Evolutionary conservation across 2,888 invertebrate species (phyloP).

Genomic region (Cephus sareptanus): DNA sequence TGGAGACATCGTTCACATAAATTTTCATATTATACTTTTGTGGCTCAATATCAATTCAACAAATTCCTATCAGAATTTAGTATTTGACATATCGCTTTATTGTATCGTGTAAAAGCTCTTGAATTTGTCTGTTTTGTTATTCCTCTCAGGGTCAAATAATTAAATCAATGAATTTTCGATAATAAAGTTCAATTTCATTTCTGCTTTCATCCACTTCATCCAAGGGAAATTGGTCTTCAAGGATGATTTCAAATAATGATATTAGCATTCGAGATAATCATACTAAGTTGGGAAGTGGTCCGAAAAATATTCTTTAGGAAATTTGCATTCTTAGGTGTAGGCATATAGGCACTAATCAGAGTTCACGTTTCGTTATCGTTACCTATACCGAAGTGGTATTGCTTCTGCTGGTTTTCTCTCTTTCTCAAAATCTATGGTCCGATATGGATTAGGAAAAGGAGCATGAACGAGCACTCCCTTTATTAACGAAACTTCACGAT

Average conservation of each 20-base stretch:
- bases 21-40: background rate
- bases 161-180: background rate
- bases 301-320: background rate
- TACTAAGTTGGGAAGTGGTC: background rate
- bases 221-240: background rate
- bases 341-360: background rate
- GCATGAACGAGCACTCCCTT: background rate
- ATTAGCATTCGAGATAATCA: background rate
- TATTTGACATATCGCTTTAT: background rate
- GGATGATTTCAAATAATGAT: background rate
- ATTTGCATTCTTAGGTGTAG: background rate
- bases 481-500: background rate
- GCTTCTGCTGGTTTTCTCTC: background rate
- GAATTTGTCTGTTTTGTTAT: background rate
- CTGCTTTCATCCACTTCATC: background rate
- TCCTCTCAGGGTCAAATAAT: background rate
- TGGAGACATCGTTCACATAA: background rate
- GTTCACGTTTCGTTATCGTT: background rate
- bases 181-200: background rate
- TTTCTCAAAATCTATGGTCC: background rate
- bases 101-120: background rate
- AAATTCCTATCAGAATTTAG: background rate
- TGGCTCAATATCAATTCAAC: background rate
- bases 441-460: background rate
- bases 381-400: background rate